Conservation (phyloP, 2,113 vertebrate species). For the Enhydra lutris region DNA sequence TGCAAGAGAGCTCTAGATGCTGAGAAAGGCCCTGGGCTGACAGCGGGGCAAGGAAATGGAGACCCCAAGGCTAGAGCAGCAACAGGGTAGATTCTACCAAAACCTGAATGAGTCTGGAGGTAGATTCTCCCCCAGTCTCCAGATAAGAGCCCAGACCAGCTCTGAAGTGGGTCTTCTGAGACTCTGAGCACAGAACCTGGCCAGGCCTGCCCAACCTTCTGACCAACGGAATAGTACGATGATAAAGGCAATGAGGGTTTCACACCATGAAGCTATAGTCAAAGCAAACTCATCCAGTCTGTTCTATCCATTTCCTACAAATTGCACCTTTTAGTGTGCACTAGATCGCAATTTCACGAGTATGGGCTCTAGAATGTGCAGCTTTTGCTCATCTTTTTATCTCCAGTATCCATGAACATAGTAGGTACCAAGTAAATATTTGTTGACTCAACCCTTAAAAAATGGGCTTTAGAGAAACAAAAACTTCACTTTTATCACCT, state of each 20-base stretch:
- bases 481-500: background rate
- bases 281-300: background rate
- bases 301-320: background rate
- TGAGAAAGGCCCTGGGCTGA: background rate
- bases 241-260: background rate
- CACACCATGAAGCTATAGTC: no score
- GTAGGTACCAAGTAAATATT: background rate
- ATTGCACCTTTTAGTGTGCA: background rate
- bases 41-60: background rate
- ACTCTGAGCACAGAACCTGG: background rate
- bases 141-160: background rate
- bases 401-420: background rate
- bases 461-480: background rate
- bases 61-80: background rate
- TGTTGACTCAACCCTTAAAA: background rate
- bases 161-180: background rate
- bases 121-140: background rate
- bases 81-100: no score
- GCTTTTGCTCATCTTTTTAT: background rate
- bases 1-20: background rate
- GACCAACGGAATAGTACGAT: background rate
- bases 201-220: background rate
- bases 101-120: background rate
- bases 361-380: background rate
- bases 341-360: background rate